These are phyloP conservation scores for Physella acuta DNA, from an alignment of 1,140 invertebrate species.

Conservation along the genomic window DNA sequence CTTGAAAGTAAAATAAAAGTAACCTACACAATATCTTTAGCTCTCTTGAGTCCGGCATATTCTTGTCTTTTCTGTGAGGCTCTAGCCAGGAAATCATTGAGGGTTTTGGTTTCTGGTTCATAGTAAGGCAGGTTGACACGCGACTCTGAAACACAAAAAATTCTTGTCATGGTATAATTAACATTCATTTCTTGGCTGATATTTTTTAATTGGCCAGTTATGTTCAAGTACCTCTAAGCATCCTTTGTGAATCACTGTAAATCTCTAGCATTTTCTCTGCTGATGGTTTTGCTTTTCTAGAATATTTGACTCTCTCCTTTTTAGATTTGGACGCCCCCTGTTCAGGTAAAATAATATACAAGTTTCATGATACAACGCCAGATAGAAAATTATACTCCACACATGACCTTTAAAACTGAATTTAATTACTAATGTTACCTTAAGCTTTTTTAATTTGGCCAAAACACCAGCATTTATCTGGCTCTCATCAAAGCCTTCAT, in stretches of 20 bases:
- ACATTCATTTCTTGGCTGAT: no score
- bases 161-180: no score
- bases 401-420: not conserved
- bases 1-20: no score
- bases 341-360: not conserved
- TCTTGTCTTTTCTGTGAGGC: conserved; percentile 19
- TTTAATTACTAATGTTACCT: conserved; percentile 20
- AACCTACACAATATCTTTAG: conserved; percentile 21
- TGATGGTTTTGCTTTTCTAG: conserved; percentile 18
- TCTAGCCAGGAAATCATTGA: conserved; percentile 22
- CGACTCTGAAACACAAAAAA: no score
- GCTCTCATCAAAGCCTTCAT: conserved; percentile 24
- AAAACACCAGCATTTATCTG: conserved; percentile 8
- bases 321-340: conserved; percentile 15
- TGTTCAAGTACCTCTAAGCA: conserved; percentile 19
- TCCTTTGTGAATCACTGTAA: conserved; percentile 21
- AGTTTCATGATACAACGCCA: not conserved
- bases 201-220: no score
- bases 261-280: conserved; percentile 21
- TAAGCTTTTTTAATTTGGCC: conserved; percentile 19
- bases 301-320: conserved; percentile 12
- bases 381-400: not conserved
- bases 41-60: conserved; percentile 10
- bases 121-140: conserved; percentile 23
- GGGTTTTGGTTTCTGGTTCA: conserved; percentile 19